These are phyloP conservation scores for Ernsta delagoae DNA, from an alignment of 2,888 invertebrate species.

Conservation along the genomic window DNA sequence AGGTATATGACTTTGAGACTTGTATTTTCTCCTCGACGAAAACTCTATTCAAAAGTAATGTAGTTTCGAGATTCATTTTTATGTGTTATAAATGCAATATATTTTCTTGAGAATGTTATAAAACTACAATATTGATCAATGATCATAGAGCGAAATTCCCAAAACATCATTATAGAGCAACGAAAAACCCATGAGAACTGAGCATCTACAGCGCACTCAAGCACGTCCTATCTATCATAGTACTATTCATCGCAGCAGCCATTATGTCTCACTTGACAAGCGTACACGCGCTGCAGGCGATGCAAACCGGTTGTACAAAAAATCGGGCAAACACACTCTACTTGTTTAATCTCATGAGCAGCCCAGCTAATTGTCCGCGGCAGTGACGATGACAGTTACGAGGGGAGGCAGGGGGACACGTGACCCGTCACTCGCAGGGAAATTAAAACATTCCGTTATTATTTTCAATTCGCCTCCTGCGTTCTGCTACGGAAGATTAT, in stretches of 20 bases:
- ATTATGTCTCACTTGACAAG: conserved; percentile 53
- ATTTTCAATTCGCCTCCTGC: conserved; percentile 62
- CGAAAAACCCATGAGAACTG: conserved; percentile 50
- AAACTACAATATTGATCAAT: too few relatives aligned
- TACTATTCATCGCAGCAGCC: conserved; percentile 51
- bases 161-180: background rate
- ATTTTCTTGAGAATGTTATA: too few relatives aligned
- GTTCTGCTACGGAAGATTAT: conserved; percentile 38
- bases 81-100: too few relatives aligned
- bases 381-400: conserved; percentile 78
- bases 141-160: background rate
- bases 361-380: too few relatives aligned
- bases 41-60: too few relatives aligned
- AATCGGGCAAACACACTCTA: conserved; percentile 63
- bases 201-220: conserved; percentile 51
- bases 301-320: conserved; percentile 51
- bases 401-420: conserved; percentile 64
- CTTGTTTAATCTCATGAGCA: too few relatives aligned
- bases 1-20: too few relatives aligned
- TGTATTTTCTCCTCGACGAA: too few relatives aligned
- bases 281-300: conserved; percentile 51
- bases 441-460: conserved; percentile 85
- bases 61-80: too few relatives aligned
- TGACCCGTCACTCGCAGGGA: conserved; percentile 85
- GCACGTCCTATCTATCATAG: conserved; percentile 60